Percentiles rank a stretch among this genome's conserved stretches.
Evolutionary conservation across 2,113 vertebrate genomes (phyloP).

Genomic region (Panthera uncia): DNA sequence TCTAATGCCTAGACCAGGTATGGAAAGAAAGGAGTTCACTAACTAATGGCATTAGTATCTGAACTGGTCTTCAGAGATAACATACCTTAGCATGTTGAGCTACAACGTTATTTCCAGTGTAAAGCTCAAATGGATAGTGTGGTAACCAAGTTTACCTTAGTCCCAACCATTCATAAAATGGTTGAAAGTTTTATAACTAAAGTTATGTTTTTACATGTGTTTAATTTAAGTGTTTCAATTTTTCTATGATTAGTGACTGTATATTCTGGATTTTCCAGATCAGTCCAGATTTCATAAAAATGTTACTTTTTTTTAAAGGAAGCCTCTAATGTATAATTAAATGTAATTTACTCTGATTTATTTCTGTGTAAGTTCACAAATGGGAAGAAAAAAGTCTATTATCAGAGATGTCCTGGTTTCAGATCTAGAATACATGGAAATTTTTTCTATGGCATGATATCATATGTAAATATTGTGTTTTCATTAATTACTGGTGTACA

Average conservation of each 20-base stretch:
- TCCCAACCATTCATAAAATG: neutral
- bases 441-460: neutral
- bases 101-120: neutral
- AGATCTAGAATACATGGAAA: neutral
- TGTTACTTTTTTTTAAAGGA: neutral
- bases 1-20: neutral
- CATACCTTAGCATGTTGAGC: neutral
- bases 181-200: slow-evolving; percentile 3
- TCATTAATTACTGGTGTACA: neutral
- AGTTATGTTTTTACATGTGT: neutral
- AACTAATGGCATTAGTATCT: neutral
- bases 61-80: neutral
- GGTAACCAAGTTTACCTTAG: neutral
- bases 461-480: slow-evolving; percentile 24
- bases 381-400: neutral
- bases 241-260: neutral
- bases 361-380: slow-evolving; percentile 2
- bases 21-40: neutral
- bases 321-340: neutral
- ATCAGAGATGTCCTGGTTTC: neutral
- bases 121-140: neutral
- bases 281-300: neutral
- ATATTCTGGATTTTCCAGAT: neutral
- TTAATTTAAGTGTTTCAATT: neutral
- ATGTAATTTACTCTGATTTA: neutral